Percentiles rank a stretch among this genome's conserved stretches.
Evolutionary conservation across 2,888 invertebrate species (phyloP).

Genomic region (Terebella lapidaria): DNA sequence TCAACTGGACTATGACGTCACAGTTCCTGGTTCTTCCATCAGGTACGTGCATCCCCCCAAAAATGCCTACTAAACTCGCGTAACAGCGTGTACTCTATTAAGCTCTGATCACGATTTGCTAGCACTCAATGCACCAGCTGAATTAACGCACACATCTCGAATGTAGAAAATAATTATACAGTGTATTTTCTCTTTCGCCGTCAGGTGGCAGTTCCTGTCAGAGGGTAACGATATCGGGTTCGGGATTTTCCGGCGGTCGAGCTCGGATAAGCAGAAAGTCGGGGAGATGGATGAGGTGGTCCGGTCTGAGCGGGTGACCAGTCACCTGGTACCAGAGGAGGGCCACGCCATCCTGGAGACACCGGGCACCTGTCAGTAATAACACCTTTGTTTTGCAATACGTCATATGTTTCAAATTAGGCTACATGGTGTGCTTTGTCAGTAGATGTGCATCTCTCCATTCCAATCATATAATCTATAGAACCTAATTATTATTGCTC

Average conservation of each 20-base stretch:
- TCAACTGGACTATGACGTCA: slow-evolving; percentile 67
- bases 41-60: too few relatives aligned
- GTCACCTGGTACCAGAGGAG: slow-evolving; percentile 73
- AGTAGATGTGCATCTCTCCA: too few relatives aligned
- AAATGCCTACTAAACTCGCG: too few relatives aligned
- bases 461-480: too few relatives aligned
- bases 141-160: too few relatives aligned
- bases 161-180: too few relatives aligned
- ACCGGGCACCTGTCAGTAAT: slow-evolving; percentile 10
- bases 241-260: slow-evolving; percentile 60
- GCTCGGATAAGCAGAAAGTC: slow-evolving; percentile 17
- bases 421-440: too few relatives aligned
- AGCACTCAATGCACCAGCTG: not conserved
- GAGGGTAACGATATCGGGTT: slow-evolving; percentile 86
- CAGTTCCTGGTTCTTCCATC: slow-evolving; percentile 66
- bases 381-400: too few relatives aligned
- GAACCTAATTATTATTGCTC: too few relatives aligned
- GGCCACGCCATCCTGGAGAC: slow-evolving; percentile 55
- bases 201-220: slow-evolving; percentile 83
- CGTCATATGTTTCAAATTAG: too few relatives aligned
- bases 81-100: not conserved
- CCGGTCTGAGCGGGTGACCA: slow-evolving; percentile 68
- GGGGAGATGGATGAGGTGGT: slow-evolving; percentile 53
- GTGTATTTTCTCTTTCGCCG: too few relatives aligned
- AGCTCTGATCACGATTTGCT: too few relatives aligned